A percentile compares a stretch with the other conserved stretches of the same genome.
Evolutionary conservation across 1,140 invertebrate species (phyloP).

Genomic region (Atta texana): DNA sequence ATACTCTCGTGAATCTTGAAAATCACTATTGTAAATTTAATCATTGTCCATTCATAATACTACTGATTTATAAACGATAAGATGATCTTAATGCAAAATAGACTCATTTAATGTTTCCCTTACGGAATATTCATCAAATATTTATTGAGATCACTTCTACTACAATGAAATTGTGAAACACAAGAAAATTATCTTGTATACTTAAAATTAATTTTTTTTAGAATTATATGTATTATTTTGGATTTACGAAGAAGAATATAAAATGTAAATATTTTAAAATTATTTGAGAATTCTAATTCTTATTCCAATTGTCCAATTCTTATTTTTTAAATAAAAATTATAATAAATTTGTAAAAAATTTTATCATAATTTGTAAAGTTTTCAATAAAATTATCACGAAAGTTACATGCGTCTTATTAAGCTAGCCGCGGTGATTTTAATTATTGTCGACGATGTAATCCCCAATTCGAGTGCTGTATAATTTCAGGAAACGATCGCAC

Average conservation of each 20-base stretch:
- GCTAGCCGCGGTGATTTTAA: not conserved
- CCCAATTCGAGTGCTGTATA: not conserved
- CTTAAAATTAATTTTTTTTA: not conserved
- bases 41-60: not conserved
- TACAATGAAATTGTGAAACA: not conserved
- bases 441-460: not conserved
- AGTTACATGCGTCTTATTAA: not conserved
- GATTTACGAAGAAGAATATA: not conserved
- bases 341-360: not conserved
- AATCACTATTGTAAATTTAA: not conserved
- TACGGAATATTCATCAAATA: not conserved
- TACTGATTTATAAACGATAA: not conserved
- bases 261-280: not conserved
- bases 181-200: not conserved
- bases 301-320: not conserved
- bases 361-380: not conserved
- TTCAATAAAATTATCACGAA: not conserved
- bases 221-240: not conserved
- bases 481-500: slow-evolving; percentile 43
- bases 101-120: not conserved
- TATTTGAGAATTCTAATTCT: not conserved
- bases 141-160: not conserved
- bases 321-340: not conserved
- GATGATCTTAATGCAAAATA: not conserved
- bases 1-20: slow-evolving; percentile 13